These are phyloP conservation scores for Ennomos erosarius DNA, from an alignment of 2,888 invertebrate species.

Conservation along the genomic window DNA sequence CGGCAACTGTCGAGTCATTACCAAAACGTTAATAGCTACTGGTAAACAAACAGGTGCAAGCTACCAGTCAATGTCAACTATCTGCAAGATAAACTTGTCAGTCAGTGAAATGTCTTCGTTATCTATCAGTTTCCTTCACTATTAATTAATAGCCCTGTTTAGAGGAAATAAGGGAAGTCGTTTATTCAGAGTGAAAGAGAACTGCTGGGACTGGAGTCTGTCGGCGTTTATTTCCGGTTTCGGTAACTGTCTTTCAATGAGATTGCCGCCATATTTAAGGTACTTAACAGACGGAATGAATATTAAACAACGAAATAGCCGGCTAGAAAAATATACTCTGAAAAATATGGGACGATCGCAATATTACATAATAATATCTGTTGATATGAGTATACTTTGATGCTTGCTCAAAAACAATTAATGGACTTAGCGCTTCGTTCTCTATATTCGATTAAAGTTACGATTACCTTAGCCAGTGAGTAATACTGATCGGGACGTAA, in stretches of 20 bases:
- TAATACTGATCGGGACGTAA: too few species aligned
- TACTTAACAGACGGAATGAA: too few species aligned
- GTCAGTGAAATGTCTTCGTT: constrained; percentile 13
- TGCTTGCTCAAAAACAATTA: too few species aligned
- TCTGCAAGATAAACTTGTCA: constrained; percentile 16
- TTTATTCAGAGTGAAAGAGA: constrained; percentile 10
- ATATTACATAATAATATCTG: too few species aligned
- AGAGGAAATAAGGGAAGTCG: constrained; percentile 14
- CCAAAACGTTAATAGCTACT: constrained; percentile 10
- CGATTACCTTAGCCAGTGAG: too few species aligned
- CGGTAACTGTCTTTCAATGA: background rate
- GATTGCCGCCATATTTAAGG: too few species aligned
- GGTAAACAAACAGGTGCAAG: constrained; percentile 15
- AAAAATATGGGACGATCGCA: too few species aligned
- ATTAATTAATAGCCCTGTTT: constrained; percentile 9
- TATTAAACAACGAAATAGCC: too few species aligned
- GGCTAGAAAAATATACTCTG: too few species aligned
- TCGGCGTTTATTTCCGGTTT: background rate
- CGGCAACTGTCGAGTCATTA: constrained; percentile 5
- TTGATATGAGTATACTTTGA: too few species aligned
- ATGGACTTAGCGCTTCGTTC: too few species aligned
- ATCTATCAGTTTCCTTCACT: constrained; percentile 17
- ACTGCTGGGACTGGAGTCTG: background rate
- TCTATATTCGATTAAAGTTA: too few species aligned
- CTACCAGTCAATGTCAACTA: constrained; percentile 5